phyloP scores from a whole-genome alignment of 1,140 invertebrate genomes.

The Watersipora subatra region DNA sequence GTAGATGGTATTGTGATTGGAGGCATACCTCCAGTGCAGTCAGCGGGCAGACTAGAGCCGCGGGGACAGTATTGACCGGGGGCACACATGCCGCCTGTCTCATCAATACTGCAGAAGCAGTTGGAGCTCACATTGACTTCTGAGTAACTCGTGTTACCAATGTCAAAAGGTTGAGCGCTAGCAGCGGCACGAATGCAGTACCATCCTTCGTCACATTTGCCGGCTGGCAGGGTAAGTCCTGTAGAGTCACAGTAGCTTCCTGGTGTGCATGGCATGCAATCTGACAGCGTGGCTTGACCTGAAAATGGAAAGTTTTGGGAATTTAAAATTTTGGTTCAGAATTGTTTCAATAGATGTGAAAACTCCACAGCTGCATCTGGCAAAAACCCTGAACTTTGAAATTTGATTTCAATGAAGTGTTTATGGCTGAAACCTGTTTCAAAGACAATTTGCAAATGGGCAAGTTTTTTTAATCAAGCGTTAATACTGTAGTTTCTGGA shows the following conservation, averaged over 20 bases:
- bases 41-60: conserved; percentile 21
- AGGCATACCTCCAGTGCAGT: conserved; percentile 24
- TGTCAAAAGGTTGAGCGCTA: conserved; percentile 22
- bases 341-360: too few species aligned
- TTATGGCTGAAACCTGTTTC: too few species aligned
- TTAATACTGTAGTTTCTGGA: too few species aligned
- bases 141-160: conserved; percentile 19
- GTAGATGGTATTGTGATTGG: too few species aligned
- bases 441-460: too few species aligned
- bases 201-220: conserved; percentile 25
- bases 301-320: too few species aligned
- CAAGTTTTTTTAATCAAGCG: too few species aligned
- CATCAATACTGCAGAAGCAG: conserved; percentile 26
- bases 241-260: conserved; percentile 24
- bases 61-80: conserved; percentile 26
- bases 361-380: too few species aligned
- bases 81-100: conserved; percentile 31
- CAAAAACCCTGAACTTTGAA: too few species aligned
- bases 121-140: conserved; percentile 7
- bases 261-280: conserved; percentile 25
- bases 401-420: too few species aligned
- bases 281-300: too few species aligned
- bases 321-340: too few species aligned
- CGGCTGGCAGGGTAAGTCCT: conserved; percentile 20
- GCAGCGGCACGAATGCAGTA: conserved; percentile 30